Base-by-base conservation (phyloP, 1,140 invertebrate species). In the Wasmannia auropunctata region DNA sequence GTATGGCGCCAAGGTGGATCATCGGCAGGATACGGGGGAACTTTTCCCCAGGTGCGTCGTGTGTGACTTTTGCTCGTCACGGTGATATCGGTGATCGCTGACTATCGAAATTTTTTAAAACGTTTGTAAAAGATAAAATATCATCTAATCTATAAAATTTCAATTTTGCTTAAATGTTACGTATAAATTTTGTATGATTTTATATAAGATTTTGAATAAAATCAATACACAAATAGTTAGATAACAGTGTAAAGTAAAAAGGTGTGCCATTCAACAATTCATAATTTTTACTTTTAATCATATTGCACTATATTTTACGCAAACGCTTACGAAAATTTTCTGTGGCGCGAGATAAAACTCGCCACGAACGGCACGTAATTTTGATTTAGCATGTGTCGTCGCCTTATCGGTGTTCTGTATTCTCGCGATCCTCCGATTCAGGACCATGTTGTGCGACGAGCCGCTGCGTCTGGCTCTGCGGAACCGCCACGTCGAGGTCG, bases 401-500 rank as follows among this genome's bases (percentile, higher is more conserved):
- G 6, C 16, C 19, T 34, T 37, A 2, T n/a, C 28, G 43, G 3
- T 28, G 7, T n/a, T 31, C 7, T 60, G 4, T 37, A 65, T 40
- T 43, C 31, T 63, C 4, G n/a, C 2, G 1, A 60, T 65, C 1
- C 8, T 77, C n/a, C n/a, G 16, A 25, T 25, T 34, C 43, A 94
- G 97, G 69, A 97, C 97, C 6, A 97, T 96, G 46, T 93, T 97
- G 5, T 97, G 97, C 90, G 98, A 98, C 91, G 97, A 98, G 94
- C 98, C 98, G 1, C 93, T 98, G 37, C 95, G 98, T 79, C 94
- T 98, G 54, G 98, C 98, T 1, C 97, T 99, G 63, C 97, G 98
- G 89, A 98, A 98, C 93, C 97, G 98, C 76, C 98, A 99, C 93
- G 97, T 97, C 79, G 96, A 97, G 3, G 98, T 98, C 34, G 97